A percentile compares a stretch with the other conserved stretches of the same genome.
These are phyloP conservation scores for Medauroidea extradentata DNA, from an alignment of 1,140 invertebrate species.

Conservation along the genomic window DNA sequence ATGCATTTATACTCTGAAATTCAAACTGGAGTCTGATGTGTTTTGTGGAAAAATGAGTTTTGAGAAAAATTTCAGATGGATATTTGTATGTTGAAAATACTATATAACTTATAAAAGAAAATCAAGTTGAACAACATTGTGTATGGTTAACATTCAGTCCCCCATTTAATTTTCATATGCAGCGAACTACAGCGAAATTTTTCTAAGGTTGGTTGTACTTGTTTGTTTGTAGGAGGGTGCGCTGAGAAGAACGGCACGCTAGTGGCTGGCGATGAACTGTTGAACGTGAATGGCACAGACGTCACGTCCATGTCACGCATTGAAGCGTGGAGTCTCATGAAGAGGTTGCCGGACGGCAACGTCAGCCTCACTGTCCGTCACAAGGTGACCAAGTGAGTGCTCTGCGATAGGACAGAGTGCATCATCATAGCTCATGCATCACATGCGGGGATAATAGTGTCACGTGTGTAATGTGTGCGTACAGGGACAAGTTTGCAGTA, in stretches of 20 bases:
- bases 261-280: constrained; percentile 78
- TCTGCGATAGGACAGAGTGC: no score
- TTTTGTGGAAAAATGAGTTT: no score
- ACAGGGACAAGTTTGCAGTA: no score
- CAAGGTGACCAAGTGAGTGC: constrained; percentile 19
- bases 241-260: constrained; percentile 83
- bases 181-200: background rate
- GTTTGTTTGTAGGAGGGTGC: constrained; percentile 66
- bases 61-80: no score
- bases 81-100: no score
- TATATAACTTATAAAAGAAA: no score
- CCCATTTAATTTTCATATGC: background rate
- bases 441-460: no score
- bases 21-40: no score
- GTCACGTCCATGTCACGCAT: constrained; percentile 80
- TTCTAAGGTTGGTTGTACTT: constrained; percentile 9
- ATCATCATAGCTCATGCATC: no score
- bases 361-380: constrained; percentile 56
- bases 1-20: no score
- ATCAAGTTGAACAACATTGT: background rate
- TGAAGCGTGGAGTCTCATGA: constrained; percentile 90
- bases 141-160: background rate
- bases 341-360: constrained; percentile 77
- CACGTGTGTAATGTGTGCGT: no score
- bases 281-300: constrained; percentile 75